These are phyloP conservation scores for Acanthacorydalis orientalis DNA, from an alignment of 2,888 invertebrate genomes.

Conservation along the genomic window DNA sequence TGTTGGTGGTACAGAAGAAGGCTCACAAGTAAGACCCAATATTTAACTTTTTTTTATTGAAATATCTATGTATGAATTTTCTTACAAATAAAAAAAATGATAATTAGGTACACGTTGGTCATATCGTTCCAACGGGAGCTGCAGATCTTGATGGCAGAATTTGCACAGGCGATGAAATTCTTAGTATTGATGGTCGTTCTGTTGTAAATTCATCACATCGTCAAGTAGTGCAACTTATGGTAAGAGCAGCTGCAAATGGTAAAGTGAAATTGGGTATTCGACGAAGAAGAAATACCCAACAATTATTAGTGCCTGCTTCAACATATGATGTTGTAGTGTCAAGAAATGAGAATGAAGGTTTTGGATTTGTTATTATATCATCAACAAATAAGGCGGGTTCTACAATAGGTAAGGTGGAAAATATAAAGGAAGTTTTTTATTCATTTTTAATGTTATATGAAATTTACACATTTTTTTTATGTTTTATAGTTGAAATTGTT, in stretches of 20 bases:
- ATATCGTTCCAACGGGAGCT: conserved; percentile 91
- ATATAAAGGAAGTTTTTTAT: background rate
- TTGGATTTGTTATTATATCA: conserved; percentile 97
- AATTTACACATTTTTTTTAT: conserved; percentile 5
- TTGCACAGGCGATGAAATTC: conserved; percentile 82
- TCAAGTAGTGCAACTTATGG: conserved; percentile 84
- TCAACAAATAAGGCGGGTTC: conserved; percentile 78
- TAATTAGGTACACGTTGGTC: conserved; percentile 74
- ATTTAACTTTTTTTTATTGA: too few species aligned
- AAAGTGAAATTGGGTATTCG: conserved; percentile 68
- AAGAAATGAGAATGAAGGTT: conserved; percentile 85
- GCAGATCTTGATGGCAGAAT: conserved; percentile 84
- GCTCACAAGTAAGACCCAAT: conserved; percentile 71
- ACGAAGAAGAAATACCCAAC: conserved; percentile 29
- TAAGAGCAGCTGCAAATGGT: conserved; percentile 71
- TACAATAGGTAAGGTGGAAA: conserved; percentile 53
- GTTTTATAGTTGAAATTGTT: too few species aligned
- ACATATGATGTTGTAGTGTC: conserved; percentile 89
- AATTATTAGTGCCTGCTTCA: conserved; percentile 15
- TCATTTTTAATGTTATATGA: too few species aligned
- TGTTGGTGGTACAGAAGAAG: conserved; percentile 95
- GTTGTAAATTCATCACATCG: conserved; percentile 72
- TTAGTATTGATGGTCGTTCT: conserved; percentile 69
- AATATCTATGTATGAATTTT: too few species aligned
- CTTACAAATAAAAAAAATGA: conserved; percentile 2